Conservation (phyloP, 2,797 vertebrate genomes). For the Gallirallus australis region DNA sequence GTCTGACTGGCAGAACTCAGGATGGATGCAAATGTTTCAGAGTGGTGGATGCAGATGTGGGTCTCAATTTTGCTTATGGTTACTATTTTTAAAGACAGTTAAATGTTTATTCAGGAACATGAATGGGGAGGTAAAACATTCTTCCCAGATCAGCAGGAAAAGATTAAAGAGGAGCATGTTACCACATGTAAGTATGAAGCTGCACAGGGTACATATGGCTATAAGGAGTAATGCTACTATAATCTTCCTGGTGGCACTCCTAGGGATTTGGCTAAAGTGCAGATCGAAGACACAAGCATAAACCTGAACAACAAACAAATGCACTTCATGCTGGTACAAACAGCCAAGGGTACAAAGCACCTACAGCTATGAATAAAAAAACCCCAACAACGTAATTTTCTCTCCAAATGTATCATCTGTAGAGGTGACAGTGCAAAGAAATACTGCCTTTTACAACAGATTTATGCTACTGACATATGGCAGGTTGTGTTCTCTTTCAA, state of each 20-base stretch:
- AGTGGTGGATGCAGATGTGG: background rate
- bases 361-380: background rate
- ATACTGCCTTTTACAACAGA: background rate
- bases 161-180: background rate
- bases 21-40: background rate
- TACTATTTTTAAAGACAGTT: background rate
- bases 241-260: slow-evolving; percentile 22
- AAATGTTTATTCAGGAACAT: background rate
- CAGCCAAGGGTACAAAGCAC: background rate
- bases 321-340: background rate
- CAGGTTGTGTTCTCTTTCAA: background rate
- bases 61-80: background rate
- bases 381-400: background rate
- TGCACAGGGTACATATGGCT: slow-evolving; percentile 19
- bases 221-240: slow-evolving; percentile 31
- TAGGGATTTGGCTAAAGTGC: slow-evolving; percentile 34
- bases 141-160: background rate
- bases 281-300: background rate
- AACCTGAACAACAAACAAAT: slow-evolving; percentile 30
- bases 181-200: background rate
- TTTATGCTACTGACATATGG: background rate
- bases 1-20: background rate
- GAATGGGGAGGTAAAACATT: background rate
- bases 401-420: background rate
- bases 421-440: background rate